These are phyloP conservation scores for Esox lucius DNA, from an alignment of 2,797 vertebrate genomes.

Conservation along the genomic window DNA sequence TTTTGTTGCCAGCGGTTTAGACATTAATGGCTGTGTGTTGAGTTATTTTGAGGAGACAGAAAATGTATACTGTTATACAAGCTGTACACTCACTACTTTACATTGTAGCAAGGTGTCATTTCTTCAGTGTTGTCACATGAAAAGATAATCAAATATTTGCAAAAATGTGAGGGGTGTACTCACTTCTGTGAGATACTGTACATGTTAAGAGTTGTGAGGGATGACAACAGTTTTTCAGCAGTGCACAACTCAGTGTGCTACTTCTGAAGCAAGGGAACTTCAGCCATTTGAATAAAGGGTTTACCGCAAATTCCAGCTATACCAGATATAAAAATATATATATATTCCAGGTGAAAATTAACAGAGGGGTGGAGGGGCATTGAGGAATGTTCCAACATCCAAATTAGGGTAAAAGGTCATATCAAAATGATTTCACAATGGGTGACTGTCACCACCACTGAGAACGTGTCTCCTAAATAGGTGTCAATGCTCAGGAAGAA, in stretches of 20 bases:
- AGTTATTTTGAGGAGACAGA: too few relatives aligned
- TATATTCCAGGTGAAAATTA: constrained; percentile 3
- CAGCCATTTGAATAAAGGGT: background rate
- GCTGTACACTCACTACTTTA: too few relatives aligned
- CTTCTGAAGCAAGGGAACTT: background rate
- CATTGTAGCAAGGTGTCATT: too few relatives aligned
- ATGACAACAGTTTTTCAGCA: background rate
- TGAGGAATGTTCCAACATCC: background rate
- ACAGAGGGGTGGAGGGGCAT: background rate
- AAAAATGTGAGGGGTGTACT: too few relatives aligned
- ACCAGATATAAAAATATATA: background rate
- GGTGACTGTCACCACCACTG: constrained; percentile 29
- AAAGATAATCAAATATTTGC: too few relatives aligned
- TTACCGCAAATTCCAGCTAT: background rate
- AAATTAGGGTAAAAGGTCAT: constrained; percentile 6
- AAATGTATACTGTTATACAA: too few relatives aligned
- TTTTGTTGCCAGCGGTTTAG: too few relatives aligned
- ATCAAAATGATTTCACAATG: constrained; percentile 31
- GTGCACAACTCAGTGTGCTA: constrained; percentile 20
- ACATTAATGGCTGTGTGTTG: too few relatives aligned
- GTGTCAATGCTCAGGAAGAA: constrained; percentile 34
- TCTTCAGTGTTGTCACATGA: too few relatives aligned
- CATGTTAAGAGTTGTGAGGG: background rate
- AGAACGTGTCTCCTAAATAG: constrained; percentile 50
- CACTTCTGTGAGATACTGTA: too few relatives aligned